Conservation (phyloP, 2,797 vertebrate genomes). For the Muscicapa striata region DNA sequence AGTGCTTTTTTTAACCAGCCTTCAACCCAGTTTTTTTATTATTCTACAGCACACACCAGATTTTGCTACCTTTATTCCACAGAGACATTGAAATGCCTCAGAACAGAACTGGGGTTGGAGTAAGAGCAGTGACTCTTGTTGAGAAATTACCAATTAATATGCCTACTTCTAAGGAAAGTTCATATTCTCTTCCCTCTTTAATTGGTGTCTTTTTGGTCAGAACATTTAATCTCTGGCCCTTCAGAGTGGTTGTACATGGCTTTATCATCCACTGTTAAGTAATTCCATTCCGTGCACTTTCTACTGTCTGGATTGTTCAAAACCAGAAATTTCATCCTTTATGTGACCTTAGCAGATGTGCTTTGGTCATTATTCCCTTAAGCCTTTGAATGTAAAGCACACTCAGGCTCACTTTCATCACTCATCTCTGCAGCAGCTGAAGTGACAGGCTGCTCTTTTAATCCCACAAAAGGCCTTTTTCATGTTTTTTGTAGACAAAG, state of each 20-base stretch:
- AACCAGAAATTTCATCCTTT: slow-evolving; percentile 5
- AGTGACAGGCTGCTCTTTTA: background rate
- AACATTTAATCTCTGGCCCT: slow-evolving; percentile 9
- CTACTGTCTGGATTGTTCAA: background rate
- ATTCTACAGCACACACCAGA: background rate
- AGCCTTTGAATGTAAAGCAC: background rate
- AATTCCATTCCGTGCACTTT: background rate
- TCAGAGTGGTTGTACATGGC: background rate
- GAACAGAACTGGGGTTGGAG: background rate
- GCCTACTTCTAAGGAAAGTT: background rate
- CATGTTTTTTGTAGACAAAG: background rate
- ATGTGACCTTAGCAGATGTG: slow-evolving; percentile 12
- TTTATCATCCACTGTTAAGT: background rate
- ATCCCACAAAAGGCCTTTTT: background rate
- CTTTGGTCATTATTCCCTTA: background rate
- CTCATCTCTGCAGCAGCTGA: background rate
- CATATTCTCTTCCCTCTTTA: background rate
- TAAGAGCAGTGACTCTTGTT: background rate
- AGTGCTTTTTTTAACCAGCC: background rate
- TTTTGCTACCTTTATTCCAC: background rate
- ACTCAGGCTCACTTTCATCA: background rate
- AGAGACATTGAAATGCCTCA: background rate
- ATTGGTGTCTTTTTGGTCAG: background rate
- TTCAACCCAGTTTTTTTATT: background rate
- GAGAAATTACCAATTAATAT: background rate